Evolutionary conservation across 2,888 invertebrate genomes (phyloP).

Genomic region (Leistus spinibarbis): DNA sequence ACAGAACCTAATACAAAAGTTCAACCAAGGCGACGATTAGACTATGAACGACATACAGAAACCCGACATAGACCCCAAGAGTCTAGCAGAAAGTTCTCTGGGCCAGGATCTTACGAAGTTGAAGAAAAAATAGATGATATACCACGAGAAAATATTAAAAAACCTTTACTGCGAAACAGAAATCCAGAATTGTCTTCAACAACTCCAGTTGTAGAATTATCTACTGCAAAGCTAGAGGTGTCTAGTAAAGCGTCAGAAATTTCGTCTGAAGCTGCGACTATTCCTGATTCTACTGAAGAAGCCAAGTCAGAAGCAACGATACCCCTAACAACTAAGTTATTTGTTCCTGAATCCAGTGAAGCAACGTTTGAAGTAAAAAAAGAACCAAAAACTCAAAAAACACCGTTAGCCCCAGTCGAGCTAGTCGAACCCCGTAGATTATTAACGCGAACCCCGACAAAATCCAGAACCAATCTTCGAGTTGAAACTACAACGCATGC

Average conservation of each 20-base stretch:
- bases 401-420: constrained; percentile 35
- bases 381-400: constrained; percentile 3
- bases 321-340: constrained; percentile 9
- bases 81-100: constrained; percentile 18
- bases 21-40: constrained; percentile 45
- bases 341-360: constrained; percentile 25
- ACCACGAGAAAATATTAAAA: constrained; percentile 48
- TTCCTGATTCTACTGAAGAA: constrained; percentile 21
- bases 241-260: constrained; percentile 10
- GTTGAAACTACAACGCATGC: constrained; percentile 33
- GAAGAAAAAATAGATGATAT: constrained; percentile 54
- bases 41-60: constrained; percentile 42
- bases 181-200: constrained; percentile 52
- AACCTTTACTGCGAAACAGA: constrained; percentile 47
- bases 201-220: constrained; percentile 42
- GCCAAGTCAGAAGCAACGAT: constrained; percentile 1
- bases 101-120: constrained; percentile 50
- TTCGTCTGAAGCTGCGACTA: constrained; percentile 20
- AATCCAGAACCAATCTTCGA: constrained; percentile 28
- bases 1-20: constrained; percentile 22
- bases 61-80: constrained; percentile 31
- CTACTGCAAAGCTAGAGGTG: background rate
- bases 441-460: constrained; percentile 20
- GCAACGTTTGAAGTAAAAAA: constrained; percentile 11
- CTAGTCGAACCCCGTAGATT: constrained; percentile 31